Conservation (phyloP, 2,888 invertebrate species). For the Caenorhabditis imperialis region DNA sequence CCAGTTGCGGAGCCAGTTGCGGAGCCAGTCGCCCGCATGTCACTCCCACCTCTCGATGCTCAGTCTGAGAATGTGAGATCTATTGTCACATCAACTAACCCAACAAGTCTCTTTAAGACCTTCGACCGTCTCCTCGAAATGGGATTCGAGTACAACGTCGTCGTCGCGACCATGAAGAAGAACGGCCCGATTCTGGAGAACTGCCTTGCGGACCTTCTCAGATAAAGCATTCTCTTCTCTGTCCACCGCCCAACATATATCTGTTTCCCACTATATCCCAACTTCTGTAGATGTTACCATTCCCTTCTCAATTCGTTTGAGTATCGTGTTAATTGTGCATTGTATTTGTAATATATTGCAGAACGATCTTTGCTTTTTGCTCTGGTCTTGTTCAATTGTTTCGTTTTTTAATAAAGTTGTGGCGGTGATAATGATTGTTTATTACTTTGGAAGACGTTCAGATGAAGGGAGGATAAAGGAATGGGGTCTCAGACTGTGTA, state of each 20-base stretch:
- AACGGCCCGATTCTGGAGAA: constrained; percentile 19
- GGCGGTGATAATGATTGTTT: constrained; percentile 8
- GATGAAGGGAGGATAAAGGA: background rate
- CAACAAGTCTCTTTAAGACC: constrained; percentile 9
- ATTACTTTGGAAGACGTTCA: background rate
- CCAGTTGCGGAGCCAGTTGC: too few relatives aligned
- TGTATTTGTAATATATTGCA: too few relatives aligned
- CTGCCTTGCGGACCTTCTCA: constrained; percentile 11
- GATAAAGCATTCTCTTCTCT: constrained; percentile 5
- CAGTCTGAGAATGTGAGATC: too few relatives aligned
- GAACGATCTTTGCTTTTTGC: background rate
- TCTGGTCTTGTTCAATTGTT: background rate
- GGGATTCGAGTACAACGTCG: constrained; percentile 46
- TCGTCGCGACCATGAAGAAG: constrained; percentile 13
- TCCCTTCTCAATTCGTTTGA: too few relatives aligned
- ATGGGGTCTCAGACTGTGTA: background rate
- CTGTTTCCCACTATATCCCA: too few relatives aligned
- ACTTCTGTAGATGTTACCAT: too few relatives aligned
- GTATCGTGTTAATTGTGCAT: too few relatives aligned
- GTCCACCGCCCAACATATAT: constrained; percentile 12
- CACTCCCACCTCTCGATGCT: too few relatives aligned
- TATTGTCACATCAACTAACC: too few relatives aligned
- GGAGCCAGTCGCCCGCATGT: too few relatives aligned
- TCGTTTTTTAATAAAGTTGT: constrained; percentile 22
- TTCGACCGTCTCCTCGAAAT: constrained; percentile 41